Evolutionary conservation across 2,113 vertebrate genomes (phyloP).

Genomic region (Solenodon paradoxus): DNA sequence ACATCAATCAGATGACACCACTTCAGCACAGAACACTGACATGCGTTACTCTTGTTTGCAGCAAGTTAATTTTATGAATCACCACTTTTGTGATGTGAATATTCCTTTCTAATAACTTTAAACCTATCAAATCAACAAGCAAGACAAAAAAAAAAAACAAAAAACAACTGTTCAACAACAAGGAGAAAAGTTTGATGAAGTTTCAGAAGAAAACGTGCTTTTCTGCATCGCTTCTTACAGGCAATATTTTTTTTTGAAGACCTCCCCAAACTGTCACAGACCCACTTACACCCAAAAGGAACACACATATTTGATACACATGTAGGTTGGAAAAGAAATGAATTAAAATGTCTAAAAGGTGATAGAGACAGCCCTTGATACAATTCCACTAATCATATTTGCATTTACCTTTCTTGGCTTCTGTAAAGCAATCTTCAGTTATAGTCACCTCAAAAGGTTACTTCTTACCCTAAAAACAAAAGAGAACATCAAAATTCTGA

Average conservation of each 20-base stretch:
- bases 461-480: slow-evolving; percentile 91
- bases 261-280: background rate
- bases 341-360: slow-evolving; percentile 65
- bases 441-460: slow-evolving; percentile 89
- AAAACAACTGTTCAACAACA: slow-evolving; percentile 54
- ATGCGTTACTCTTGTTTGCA: slow-evolving; percentile 58
- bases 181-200: slow-evolving; percentile 44
- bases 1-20: slow-evolving; percentile 80
- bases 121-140: slow-evolving; percentile 60
- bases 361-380: background rate
- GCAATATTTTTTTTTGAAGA: background rate
- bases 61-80: slow-evolving; percentile 80
- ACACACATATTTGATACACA: background rate
- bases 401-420: slow-evolving; percentile 93
- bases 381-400: background rate
- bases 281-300: background rate
- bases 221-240: background rate
- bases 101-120: slow-evolving; percentile 69
- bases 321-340: slow-evolving; percentile 11
- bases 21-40: slow-evolving; percentile 73
- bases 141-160: slow-evolving; percentile 48
- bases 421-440: slow-evolving; percentile 93
- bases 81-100: slow-evolving; percentile 76
- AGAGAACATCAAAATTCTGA: slow-evolving; percentile 83
- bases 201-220: slow-evolving; percentile 25